Base-by-base conservation (phyloP, 2,888 invertebrate species). In the Trachelus tabidus region DNA sequence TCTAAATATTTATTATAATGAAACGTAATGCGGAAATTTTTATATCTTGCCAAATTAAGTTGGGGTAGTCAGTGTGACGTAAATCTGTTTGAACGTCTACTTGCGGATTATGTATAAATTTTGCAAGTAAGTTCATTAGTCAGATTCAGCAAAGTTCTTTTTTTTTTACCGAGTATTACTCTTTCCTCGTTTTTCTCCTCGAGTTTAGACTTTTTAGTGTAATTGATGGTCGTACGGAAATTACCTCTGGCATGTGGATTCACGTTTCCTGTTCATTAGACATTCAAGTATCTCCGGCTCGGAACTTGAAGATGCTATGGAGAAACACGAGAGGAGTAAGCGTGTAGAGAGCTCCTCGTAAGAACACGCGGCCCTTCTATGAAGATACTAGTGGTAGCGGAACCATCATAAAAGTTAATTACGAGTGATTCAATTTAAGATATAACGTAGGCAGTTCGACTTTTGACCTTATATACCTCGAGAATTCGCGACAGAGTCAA, bases 221-320 rank as follows among this genome's bases (percentile, higher is more conserved):
- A 56, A 56, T 56, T 56, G 56, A 56, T 56, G 56, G 56, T 23
- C 9, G 56, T 23, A 56, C 2, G 56, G 40, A 15, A 56, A 56
- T 56, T 56, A 56, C 23, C 56, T 56, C 56, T 56, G 56, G 56
- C 23, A 56, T 56, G 23, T 56, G 56, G 56, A 56, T 56, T 56
- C 56, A 23, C 23, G 56, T 56, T 56, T 56, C 23, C 56, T 56
- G 56, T 56, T 56, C 56, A 56, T 56, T 56, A 56, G 56, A 56
- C 56, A 56, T 56, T 56, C 9, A 56, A 56, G 56, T 56, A 56
- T 56, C 23, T 86, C 83, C 77, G 79, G 79, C 79, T 80, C 76
- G 80, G 83, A 82, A 81, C 81, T 74, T 71, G 78, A 78, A 78
- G 75, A 78, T 76, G 31, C 73, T 69, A 23, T 15, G 23, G 56